phyloP scores from a whole-genome alignment of 2,888 invertebrate genomes.

The Papilio gigon region DNA sequence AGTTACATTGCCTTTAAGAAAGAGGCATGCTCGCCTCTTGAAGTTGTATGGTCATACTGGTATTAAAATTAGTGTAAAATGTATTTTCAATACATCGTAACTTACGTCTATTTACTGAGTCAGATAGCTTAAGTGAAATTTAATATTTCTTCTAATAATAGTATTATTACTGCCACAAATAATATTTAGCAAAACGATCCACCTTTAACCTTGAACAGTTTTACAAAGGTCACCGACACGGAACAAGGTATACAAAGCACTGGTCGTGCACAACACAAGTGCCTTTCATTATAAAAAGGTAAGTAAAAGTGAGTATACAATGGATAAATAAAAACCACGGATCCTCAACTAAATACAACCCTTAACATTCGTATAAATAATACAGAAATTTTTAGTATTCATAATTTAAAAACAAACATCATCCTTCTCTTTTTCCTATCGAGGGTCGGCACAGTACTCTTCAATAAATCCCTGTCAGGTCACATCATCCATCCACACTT shows the following conservation, averaged over 20 bases:
- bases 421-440: too few relatives aligned
- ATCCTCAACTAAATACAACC: not conserved
- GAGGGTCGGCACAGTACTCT: too few relatives aligned
- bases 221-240: not conserved
- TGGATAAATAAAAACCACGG: conserved; percentile 14
- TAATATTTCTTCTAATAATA: not conserved
- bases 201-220: not conserved
- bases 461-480: too few relatives aligned
- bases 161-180: not conserved
- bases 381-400: not conserved
- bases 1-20: too few relatives aligned
- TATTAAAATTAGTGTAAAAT: too few relatives aligned
- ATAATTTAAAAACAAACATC: not conserved
- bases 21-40: too few relatives aligned
- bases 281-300: conserved; percentile 29
- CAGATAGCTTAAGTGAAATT: not conserved
- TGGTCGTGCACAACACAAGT: conserved; percentile 12
- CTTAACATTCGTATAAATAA: not conserved
- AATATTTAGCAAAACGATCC: not conserved
- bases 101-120: too few relatives aligned
- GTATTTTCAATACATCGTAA: too few relatives aligned
- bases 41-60: too few relatives aligned
- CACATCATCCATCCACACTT: too few relatives aligned
- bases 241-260: conserved; percentile 5
- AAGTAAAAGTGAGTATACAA: conserved; percentile 4